phyloP scores from a whole-genome alignment of 2,113 vertebrate genomes.

The Rostratula benghalensis region DNA sequence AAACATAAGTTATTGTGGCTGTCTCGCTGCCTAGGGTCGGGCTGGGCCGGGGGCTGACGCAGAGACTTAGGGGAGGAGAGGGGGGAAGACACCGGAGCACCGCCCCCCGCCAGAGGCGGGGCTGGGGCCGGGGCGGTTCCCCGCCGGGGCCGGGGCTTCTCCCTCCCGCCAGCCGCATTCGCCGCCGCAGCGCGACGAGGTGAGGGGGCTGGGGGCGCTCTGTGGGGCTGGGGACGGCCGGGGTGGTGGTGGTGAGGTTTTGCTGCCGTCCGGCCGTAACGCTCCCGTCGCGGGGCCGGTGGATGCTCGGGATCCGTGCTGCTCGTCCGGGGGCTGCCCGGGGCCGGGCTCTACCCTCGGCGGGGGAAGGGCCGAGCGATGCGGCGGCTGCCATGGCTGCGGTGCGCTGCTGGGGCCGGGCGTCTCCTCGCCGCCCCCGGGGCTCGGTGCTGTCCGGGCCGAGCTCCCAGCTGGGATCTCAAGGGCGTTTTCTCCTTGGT shows the following conservation, averaged over 20 bases:
- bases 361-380: neutral
- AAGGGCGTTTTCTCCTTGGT: conserved; percentile 41
- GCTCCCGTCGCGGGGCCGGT: neutral
- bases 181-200: neutral
- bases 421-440: no score
- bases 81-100: neutral
- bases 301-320: neutral
- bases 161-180: conserved; percentile 6
- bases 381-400: neutral
- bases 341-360: neutral
- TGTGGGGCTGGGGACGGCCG: neutral
- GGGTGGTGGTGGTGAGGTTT: no score
- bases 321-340: neutral
- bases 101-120: conserved; percentile 6
- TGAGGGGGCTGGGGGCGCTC: neutral
- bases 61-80: no score
- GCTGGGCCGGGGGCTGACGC: neutral
- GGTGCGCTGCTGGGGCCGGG: neutral
- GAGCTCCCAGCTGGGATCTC: neutral
- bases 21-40: neutral
- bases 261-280: no score
- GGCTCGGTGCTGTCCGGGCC: no score
- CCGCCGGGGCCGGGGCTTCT: conserved; percentile 38
- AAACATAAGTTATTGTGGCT: neutral
- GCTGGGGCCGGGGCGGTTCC: conserved; percentile 45